A percentile compares a stretch with the other conserved stretches of the same genome.
These are phyloP conservation scores for Hyla sarda DNA, from an alignment of 2,113 vertebrate species.

Conservation along the genomic window DNA sequence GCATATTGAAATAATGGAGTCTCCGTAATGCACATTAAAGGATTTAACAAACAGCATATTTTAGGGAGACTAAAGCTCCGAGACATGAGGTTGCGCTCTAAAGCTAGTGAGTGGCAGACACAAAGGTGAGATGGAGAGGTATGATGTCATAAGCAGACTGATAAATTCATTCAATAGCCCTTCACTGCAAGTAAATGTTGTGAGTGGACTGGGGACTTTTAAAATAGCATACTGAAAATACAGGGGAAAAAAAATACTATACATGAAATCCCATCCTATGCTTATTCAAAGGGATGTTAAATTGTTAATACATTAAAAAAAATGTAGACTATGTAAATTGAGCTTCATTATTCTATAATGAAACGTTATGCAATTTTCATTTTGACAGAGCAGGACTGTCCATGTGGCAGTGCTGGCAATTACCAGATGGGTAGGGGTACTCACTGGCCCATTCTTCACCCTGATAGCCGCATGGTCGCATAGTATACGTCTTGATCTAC, in stretches of 20 bases:
- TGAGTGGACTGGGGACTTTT: neutral
- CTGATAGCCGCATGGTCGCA: too few relatives aligned
- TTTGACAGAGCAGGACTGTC: too few relatives aligned
- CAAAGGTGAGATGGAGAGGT: constrained; percentile 10
- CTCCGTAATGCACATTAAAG: constrained; percentile 3
- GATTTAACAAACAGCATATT: constrained; percentile 25
- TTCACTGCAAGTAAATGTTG: neutral
- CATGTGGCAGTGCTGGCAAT: too few relatives aligned
- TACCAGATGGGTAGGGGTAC: too few relatives aligned
- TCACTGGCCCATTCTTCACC: too few relatives aligned
- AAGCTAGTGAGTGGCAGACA: neutral
- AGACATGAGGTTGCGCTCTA: constrained; percentile 4
- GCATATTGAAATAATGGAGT: constrained; percentile 9
- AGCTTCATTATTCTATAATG: too few relatives aligned
- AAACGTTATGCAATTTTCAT: too few relatives aligned
- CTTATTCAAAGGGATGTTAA: too few relatives aligned
- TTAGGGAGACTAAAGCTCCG: constrained; percentile 9
- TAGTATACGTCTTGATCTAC: too few relatives aligned
- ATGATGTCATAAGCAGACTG: neutral
- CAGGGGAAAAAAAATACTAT: neutral
- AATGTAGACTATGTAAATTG: too few relatives aligned
- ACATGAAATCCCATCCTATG: neutral
- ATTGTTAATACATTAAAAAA: too few relatives aligned
- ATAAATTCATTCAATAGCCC: constrained; percentile 3
- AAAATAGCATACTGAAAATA: too few relatives aligned